Evolutionary conservation across 2,113 vertebrate species (phyloP), one percentile per base, ranked within the genome.

Genomic region (Eurystomus gularis): DNA sequence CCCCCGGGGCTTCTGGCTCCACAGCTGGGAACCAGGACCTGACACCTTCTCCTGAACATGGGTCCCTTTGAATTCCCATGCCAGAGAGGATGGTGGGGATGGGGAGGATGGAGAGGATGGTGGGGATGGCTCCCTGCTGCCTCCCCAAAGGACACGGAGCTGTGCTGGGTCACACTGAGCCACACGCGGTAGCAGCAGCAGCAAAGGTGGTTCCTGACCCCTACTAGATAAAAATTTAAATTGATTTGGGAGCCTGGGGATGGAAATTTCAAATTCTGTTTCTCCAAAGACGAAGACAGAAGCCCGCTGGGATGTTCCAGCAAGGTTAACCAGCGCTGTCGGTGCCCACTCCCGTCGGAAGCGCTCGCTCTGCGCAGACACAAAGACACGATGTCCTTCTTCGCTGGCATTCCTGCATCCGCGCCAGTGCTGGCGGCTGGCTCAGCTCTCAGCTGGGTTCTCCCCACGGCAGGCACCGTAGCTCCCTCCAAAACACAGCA

Each of bases 311-410:
- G 55, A 23, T 2, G 0, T 35, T 29, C 25, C 29, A 9, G 1
- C 0, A 2, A 54, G 52, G 52, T 55, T 5, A 0, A 2, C 7
- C 4, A 49, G 76, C 3, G 1, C 40, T 2, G 1, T 2, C 11
- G 28, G 42, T 58, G n/a, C 85, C 39, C 28, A 1, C 48, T 25
- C 11, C 1, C 1, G 0, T 11, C 1, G 5, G 78, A 8, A 33
- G 46, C 10, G 2, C 35, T 55, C 49, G 0, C 26, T n/a, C n/a
- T 7, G 58, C 7, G 61, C 39, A 3, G 25, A 13, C 68, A 19
- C 11, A 1, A 29, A 46, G 19, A 7, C 48, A 35, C 76, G 9
- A 10, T 3, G 35, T 8, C 29, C 54, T 19, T n/a, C 33, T 12
- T 4, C 40, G 31, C 35, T 9, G 57, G 2, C 51, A 64, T 7